Conservation (phyloP, 1,140 invertebrate species). For the Sycobia sp. region DNA sequence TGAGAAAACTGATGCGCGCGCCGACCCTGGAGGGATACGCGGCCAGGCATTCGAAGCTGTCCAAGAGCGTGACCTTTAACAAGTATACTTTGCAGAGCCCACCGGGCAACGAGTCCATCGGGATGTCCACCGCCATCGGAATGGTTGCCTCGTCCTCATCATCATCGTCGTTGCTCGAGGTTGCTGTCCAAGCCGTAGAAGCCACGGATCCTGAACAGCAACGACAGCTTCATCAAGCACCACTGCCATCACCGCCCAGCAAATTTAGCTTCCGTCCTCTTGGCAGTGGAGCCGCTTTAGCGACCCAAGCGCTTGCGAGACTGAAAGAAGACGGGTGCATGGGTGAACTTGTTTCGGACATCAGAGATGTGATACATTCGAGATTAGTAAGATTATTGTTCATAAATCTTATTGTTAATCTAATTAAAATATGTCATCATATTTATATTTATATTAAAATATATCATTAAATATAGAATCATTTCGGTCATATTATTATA, state of each 20-base stretch:
- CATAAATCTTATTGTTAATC: background rate
- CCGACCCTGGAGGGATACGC: conserved; percentile 86
- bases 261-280: conserved; percentile 54
- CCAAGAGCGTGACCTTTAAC: conserved; percentile 88
- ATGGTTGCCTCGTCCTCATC: conserved; percentile 7
- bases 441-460: background rate
- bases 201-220: background rate
- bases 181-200: background rate
- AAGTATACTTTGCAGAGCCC: conserved; percentile 81
- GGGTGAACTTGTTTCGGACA: conserved; percentile 73
- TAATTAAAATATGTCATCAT: background rate
- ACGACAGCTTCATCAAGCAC: background rate
- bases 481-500: background rate
- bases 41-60: conserved; percentile 82
- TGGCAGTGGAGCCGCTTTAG: conserved; percentile 49
- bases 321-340: conserved; percentile 74
- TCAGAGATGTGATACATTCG: conserved; percentile 76
- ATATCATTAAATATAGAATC: background rate
- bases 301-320: conserved; percentile 39
- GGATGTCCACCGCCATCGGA: background rate
- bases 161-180: background rate
- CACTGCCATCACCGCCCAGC: background rate
- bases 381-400: conserved; percentile 54
- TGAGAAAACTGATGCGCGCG: conserved; percentile 73
- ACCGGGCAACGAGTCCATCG: conserved; percentile 58